Conservation (phyloP, 2,888 invertebrate genomes). For the Luffia ferchaultella region DNA sequence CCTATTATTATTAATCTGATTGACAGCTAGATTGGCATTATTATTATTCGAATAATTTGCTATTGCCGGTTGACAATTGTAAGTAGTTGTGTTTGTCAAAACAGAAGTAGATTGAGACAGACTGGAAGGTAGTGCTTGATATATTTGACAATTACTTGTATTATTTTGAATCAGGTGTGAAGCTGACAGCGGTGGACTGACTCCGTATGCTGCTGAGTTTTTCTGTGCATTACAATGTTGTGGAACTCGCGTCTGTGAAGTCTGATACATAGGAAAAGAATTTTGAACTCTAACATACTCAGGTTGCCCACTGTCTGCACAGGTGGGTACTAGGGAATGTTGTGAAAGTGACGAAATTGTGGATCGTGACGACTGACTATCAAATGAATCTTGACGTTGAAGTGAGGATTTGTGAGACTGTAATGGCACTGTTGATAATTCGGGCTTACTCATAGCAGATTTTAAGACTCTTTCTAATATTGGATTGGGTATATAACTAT, state of each 20-base stretch:
- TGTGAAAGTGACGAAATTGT: conserved; percentile 58
- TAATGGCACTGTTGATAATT: conserved; percentile 59
- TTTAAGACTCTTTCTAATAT: conserved; percentile 86
- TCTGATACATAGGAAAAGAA: conserved; percentile 42
- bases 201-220: conserved; percentile 29
- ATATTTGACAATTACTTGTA: conserved; percentile 37
- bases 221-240: conserved; percentile 44
- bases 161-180: conserved; percentile 26
- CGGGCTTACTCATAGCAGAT: conserved; percentile 80
- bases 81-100: conserved; percentile 28
- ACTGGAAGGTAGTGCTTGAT: conserved; percentile 39
- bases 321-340: conserved; percentile 32
- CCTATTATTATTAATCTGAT: conserved; percentile 48
- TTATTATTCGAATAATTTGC: conserved; percentile 41
- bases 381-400: conserved; percentile 57
- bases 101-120: conserved; percentile 39
- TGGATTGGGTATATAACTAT: conserved; percentile 90
- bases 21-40: conserved; percentile 49
- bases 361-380: conserved; percentile 58
- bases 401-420: conserved; percentile 56
- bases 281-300: conserved; percentile 49
- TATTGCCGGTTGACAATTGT: conserved; percentile 27
- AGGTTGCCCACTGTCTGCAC: conserved; percentile 33
- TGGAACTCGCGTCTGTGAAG: conserved; percentile 38
- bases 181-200: conserved; percentile 20